Conservation (phyloP, 2,888 invertebrate genomes). For the Anticlea derivata region DNA sequence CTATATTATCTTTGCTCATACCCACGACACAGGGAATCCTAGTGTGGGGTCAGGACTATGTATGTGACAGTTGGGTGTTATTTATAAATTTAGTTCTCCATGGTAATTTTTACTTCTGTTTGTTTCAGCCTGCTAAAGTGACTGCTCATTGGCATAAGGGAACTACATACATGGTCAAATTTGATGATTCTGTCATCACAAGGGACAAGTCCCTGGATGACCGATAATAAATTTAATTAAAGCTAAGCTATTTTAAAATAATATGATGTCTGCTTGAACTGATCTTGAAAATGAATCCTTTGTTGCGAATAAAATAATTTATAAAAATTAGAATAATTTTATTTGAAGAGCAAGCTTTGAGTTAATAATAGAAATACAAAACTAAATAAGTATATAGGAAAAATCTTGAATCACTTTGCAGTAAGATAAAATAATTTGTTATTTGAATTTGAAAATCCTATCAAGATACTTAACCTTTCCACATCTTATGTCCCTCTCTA, state of each 20-base stretch:
- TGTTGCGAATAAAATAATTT: constrained; percentile 4
- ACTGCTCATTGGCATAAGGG: constrained; percentile 99
- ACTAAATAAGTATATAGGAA: background rate
- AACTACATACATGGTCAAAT: constrained; percentile 99
- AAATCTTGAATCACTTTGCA: background rate
- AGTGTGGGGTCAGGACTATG: no score
- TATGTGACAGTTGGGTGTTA: no score
- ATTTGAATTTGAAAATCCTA: constrained; percentile 14
- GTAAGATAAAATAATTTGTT: no score
- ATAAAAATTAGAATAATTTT: no score
- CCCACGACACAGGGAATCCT: no score
- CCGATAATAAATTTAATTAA: constrained; percentile 75
- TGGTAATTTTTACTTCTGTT: background rate
- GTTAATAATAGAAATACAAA: background rate
- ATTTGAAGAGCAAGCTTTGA: no score
- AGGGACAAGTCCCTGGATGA: constrained; percentile 96
- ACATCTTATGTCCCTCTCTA: constrained; percentile 83
- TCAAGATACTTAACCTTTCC: constrained; percentile 79
- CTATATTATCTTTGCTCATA: no score
- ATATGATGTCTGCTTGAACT: background rate
- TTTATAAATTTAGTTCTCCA: no score
- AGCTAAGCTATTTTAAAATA: background rate
- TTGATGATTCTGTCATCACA: constrained; percentile 95
- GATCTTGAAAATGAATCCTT: background rate
- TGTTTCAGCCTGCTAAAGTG: constrained; percentile 96